Evolutionary conservation across 2,113 vertebrate species (phyloP), one percentile per base, ranked within the genome.

Genomic region (Petromus typicus): DNA sequence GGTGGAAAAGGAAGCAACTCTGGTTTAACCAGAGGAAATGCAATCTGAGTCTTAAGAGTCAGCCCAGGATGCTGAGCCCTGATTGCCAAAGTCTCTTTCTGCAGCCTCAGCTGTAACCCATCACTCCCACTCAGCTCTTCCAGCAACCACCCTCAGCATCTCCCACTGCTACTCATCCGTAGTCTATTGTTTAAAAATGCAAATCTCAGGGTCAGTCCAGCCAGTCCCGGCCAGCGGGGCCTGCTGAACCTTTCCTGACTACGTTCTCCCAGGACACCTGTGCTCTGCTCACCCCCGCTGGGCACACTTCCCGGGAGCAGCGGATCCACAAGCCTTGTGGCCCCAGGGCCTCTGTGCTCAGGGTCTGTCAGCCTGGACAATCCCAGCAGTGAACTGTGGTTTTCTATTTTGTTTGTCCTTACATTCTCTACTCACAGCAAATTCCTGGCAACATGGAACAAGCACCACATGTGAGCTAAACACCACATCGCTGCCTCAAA

Each of bases 11-110:
- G 73, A 7, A 69, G 4, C 32, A 25, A n/a, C 51, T 89, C 12
- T 71, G 2, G 64, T 71, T 43, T 71, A 75, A 32, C 56, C 51
- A 45, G 80, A 93, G 75, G 59, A 82, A 73, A 89, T 3, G 11
- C 32, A 20, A 7, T 12, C 20, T 6, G 37, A 11, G 5, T 43
- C 34, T n/a, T 40, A 22, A 25, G 1, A 37, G 18, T 61, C 1
- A 0, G 40, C 0, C 37, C 57, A 1, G 2, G 1, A 51, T 2
- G 8, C 7, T 14, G 9, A 2, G 0, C 13, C 6, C 37, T 0
- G 7, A 14, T 4, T 34, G 1, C 43, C 2, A 14, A 51, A 9
- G 7, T 11, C 0, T 2, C 10, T 7, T 45, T 20, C 83, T 9
- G 16, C 4, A 23, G 4, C 11, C 64, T 85, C 23, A 32, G 37